A percentile compares a stretch with the other conserved stretches of the same genome.
Conservation (phyloP, 1,140 invertebrate species). For the Eriosoma lanigerum region DNA sequence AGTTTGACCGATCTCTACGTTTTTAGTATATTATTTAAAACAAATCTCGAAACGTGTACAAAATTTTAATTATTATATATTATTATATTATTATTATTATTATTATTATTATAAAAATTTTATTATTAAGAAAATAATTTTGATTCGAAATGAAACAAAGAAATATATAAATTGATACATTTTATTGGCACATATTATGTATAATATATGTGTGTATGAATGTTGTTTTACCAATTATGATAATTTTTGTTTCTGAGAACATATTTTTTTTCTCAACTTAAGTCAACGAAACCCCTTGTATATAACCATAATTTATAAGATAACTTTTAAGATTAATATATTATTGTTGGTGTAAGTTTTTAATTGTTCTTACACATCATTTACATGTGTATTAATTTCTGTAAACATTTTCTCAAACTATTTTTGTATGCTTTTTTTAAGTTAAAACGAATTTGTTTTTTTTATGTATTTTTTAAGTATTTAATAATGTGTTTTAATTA, state of each 20-base stretch:
- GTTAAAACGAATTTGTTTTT: conserved; percentile 15
- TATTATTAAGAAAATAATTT: conserved; percentile 7
- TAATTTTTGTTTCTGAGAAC: conserved; percentile 29
- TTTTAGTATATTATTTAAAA: conserved; percentile 50
- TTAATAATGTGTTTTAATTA: conserved; percentile 15
- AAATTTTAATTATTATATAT: conserved; percentile 60
- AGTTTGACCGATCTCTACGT: conserved; percentile 52
- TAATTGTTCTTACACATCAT: conserved; percentile 10
- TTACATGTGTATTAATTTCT: conserved; percentile 25
- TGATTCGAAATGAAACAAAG: conserved; percentile 20
- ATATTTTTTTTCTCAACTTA: conserved; percentile 43
- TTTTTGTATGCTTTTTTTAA: conserved; percentile 48
- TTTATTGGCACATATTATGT: background rate
- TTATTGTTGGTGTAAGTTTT: conserved; percentile 43
- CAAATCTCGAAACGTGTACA: conserved; percentile 52
- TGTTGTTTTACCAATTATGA: conserved; percentile 42
- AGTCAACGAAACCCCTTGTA: conserved; percentile 46
- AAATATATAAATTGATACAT: background rate
- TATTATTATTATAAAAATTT: conserved; percentile 5
- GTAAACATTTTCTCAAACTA: conserved; percentile 28
- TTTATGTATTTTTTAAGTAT: conserved; percentile 24
- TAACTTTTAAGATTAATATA: conserved; percentile 12
- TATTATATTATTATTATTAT: too few species aligned
- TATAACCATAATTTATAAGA: conserved; percentile 49
- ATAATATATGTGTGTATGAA: background rate